These are phyloP conservation scores for Rana temporaria DNA, from an alignment of 2,113 vertebrate genomes.

Conservation along the genomic window DNA sequence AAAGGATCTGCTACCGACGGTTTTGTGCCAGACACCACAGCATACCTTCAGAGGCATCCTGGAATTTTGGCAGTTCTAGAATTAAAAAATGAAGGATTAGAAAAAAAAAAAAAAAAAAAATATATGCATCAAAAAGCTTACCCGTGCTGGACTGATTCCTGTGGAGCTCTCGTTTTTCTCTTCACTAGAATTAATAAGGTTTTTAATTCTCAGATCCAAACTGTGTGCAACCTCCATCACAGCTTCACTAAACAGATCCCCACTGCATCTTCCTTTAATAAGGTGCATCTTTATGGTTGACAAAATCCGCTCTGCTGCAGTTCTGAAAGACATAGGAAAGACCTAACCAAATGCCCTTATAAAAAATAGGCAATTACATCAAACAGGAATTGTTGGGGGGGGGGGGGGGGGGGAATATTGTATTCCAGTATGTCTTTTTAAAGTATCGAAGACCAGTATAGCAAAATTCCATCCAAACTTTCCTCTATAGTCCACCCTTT, in stretches of 20 bases:
- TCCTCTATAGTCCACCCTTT: too few relatives aligned
- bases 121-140: constrained; percentile 66
- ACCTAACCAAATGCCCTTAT: too few relatives aligned
- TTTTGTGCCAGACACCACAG: too few relatives aligned
- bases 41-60: too few relatives aligned
- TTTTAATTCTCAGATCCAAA: constrained; percentile 84
- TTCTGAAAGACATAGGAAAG: constrained; percentile 75
- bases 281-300: constrained; percentile 81
- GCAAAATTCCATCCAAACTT: too few relatives aligned
- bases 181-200: constrained; percentile 75
- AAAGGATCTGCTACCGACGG: too few relatives aligned
- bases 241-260: constrained; percentile 75
- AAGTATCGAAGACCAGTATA: too few relatives aligned
- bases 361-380: too few relatives aligned
- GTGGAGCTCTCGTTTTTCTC: constrained; percentile 62
- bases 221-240: constrained; percentile 79
- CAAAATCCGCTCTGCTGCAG: constrained; percentile 81
- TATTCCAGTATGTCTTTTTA: too few relatives aligned
- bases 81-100: not conserved
- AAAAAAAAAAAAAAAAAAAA: not conserved
- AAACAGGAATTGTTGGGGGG: too few relatives aligned
- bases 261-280: constrained; percentile 83
- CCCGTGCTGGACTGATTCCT: constrained; percentile 91
- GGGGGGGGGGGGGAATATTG: too few relatives aligned
- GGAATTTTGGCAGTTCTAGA: too few relatives aligned